Evolutionary conservation across 2,113 vertebrate genomes (phyloP).

Genomic region (Phalacrocorax carbo): DNA sequence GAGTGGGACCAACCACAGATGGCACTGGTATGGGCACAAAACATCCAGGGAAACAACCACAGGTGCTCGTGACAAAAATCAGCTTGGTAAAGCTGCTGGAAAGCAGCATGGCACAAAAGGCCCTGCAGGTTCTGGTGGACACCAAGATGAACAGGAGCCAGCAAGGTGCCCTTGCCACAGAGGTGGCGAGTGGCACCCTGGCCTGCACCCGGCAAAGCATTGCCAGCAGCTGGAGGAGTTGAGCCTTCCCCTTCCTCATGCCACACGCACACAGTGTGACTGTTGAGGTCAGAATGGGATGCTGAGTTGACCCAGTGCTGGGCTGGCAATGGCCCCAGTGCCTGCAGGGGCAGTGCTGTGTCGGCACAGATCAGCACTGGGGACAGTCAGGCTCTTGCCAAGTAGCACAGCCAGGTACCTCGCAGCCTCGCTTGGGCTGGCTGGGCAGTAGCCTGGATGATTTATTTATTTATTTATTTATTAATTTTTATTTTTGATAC

Average conservation of each 20-base stretch:
- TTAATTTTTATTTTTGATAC: background rate
- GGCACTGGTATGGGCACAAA: rapidly evolving
- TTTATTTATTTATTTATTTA: background rate
- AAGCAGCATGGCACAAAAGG: background rate
- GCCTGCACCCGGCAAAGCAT: background rate
- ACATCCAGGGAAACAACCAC: background rate
- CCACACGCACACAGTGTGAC: rapidly evolving
- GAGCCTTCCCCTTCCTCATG: background rate
- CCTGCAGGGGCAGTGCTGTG: background rate
- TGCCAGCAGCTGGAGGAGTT: background rate
- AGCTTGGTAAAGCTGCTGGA: background rate
- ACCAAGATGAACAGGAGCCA: background rate
- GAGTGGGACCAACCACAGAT: background rate
- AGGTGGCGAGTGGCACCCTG: too few species aligned
- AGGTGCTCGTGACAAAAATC: background rate
- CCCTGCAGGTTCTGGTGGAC: background rate
- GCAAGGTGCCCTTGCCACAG: background rate
- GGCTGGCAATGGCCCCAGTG: background rate
- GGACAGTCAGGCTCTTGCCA: background rate
- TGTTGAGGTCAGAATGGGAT: background rate
- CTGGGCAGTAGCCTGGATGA: background rate
- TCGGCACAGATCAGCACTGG: background rate
- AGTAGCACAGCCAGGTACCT: background rate
- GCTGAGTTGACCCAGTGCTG: too few species aligned
- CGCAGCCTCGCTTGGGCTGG: rapidly evolving